Percentiles rank a stretch among this genome's conserved stretches.
phyloP scores from a whole-genome alignment of 2,113 vertebrate species.

The Sminthopsis crassicaudata region DNA sequence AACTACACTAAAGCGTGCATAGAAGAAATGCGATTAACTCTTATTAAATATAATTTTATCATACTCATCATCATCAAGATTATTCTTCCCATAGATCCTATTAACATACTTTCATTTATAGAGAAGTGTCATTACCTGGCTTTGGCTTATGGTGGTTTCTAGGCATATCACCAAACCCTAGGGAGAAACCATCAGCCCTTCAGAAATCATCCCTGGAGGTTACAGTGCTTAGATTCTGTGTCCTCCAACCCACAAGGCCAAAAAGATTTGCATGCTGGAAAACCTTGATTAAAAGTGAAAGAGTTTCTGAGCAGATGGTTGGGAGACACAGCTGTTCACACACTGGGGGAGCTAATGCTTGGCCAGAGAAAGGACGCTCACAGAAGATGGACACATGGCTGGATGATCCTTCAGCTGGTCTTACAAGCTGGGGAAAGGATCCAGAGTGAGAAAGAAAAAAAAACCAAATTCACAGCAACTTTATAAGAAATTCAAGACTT shows the following conservation, averaged over 20 bases:
- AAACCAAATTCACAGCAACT: neutral
- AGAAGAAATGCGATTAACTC: neutral
- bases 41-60: neutral
- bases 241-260: neutral
- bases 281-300: neutral
- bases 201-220: neutral
- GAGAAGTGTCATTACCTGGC: neutral
- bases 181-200: neutral
- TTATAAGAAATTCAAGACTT: neutral
- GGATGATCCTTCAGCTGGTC: neutral
- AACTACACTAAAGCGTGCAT: neutral
- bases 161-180: neutral
- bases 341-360: neutral
- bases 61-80: neutral
- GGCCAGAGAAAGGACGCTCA: neutral
- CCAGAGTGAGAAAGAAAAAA: neutral
- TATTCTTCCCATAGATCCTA: neutral
- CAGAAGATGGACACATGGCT: neutral
- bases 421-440: neutral
- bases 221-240: neutral
- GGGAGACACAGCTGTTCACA: neutral
- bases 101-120: neutral
- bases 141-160: neutral
- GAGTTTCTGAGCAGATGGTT: neutral
- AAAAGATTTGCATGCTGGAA: neutral